Evolutionary conservation across 35 echinoderm and acorn worm genomes (phyloP).

Genomic region (Amphiura filiformis): DNA sequence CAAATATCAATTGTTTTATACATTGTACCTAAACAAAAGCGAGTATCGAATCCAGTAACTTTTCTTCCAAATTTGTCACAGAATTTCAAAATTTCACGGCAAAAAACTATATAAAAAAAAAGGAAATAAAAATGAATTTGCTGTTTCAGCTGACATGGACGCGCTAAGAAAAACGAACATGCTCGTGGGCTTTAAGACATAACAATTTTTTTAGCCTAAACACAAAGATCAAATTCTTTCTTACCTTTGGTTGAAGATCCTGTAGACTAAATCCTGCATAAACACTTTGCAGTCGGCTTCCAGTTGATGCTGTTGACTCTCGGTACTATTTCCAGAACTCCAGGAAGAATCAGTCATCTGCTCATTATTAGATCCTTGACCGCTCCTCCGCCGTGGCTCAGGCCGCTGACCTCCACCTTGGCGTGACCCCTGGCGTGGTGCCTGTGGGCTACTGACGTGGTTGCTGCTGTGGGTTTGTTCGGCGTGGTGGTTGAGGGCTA

Average conservation of each 20-base stretch:
- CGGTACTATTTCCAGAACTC: background rate
- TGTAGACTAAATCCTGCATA: conserved; percentile 43
- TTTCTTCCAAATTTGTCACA: too few species aligned
- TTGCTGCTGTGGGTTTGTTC: background rate
- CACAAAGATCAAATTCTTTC: too few species aligned
- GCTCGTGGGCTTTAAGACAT: too few species aligned
- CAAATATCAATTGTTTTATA: too few species aligned
- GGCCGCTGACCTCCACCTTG: background rate
- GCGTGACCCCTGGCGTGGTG: background rate
- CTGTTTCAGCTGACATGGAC: too few species aligned
- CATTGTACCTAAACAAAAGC: too few species aligned
- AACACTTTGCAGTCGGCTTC: conserved; percentile 32
- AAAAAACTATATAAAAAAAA: too few species aligned
- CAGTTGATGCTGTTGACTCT: background rate
- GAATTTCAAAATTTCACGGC: too few species aligned
- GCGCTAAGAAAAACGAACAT: too few species aligned
- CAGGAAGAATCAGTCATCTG: background rate
- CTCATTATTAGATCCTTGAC: background rate
- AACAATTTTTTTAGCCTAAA: too few species aligned
- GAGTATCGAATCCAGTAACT: too few species aligned
- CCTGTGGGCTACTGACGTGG: background rate
- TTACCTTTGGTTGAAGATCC: conserved; percentile 61
- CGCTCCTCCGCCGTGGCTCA: background rate
- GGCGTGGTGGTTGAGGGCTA: background rate
- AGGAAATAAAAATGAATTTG: too few species aligned